Evolutionary conservation across 2,888 invertebrate genomes (phyloP).

Genomic region (Tenthredo amoena): DNA sequence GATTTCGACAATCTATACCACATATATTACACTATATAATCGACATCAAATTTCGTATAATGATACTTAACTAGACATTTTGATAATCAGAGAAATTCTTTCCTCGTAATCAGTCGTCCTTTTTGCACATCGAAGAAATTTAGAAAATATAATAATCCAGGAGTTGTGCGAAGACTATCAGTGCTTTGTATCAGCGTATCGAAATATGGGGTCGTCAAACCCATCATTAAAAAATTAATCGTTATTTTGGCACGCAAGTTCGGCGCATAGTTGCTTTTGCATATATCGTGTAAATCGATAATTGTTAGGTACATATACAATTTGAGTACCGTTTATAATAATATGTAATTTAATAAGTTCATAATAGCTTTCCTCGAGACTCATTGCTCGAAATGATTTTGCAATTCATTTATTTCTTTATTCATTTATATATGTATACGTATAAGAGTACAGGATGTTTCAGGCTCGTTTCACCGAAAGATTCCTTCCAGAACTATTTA

Average conservation of each 20-base stretch:
- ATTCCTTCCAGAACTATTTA: neutral
- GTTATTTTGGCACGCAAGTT: conserved; percentile 30
- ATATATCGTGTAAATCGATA: conserved; percentile 47
- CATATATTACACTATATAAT: neutral
- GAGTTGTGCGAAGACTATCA: too few relatives aligned
- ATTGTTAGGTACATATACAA: conserved; percentile 30
- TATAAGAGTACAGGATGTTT: neutral
- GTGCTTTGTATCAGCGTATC: too few relatives aligned
- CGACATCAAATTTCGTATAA: neutral
- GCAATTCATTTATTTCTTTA: neutral
- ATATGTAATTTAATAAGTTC: neutral
- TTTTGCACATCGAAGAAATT: too few relatives aligned
- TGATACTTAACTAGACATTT: neutral
- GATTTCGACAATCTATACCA: neutral
- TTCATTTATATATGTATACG: neutral
- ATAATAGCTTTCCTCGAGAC: neutral
- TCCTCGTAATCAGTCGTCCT: too few relatives aligned
- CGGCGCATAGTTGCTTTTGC: conserved; percentile 34
- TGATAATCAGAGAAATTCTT: too few relatives aligned
- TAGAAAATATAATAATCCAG: too few relatives aligned
- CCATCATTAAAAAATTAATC: neutral
- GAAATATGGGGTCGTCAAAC: too few relatives aligned
- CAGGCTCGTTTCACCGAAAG: neutral
- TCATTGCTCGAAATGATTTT: neutral
- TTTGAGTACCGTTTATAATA: neutral